Evolutionary conservation across 37 sponge, comb jelly and placozoan species (phyloP), one percentile per base, ranked within the genome.

Genomic region (Ephydatia muelleri): DNA sequence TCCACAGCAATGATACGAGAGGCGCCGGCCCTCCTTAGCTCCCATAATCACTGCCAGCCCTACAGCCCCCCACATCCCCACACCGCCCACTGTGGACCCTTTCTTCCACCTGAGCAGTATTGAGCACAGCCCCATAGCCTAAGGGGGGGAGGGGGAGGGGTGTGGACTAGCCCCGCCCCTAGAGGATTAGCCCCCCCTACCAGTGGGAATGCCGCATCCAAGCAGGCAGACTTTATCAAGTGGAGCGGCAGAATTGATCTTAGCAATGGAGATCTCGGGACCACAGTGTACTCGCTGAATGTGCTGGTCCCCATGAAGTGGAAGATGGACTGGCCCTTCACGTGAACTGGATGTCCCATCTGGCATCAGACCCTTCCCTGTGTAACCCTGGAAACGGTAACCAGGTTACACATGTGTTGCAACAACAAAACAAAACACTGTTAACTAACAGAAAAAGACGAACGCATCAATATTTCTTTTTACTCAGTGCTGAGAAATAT

Each of bases 291-390:
- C 78, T 97, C 98, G 74, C 86, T 81, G 88, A 97, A 97, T 4
- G 98, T 95, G 83, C 85, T 83, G 2, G 98, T 95, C 0, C 98
- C 98, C 98, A 97, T 97, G 84, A 95, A 97, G 81, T 97, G 98
- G 71, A 66, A 93, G 27, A 95, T 22, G 22, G 77, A 49, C 71
- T 95, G 28, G 0, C 93, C 97, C 67, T 93, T 92, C 95, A 97
- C 8, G 84, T 48, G 83, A 97, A 93, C 34, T 78, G 2, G 84
- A 71, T 16, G 94, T 95, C 29, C 90, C 94, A 85, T 97, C 98
- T n/a, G 98, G 98, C 98, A 97, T 97, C 28, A 93, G 64, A 22
- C 98, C 98, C 32, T 74, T 49, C 3, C 98, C 73, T 95, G 94
- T 26, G 93, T 95, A 38, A 32, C 28, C 49, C 95, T 90, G 26